phyloP scores from a whole-genome alignment of 2,888 invertebrate genomes.

The Cynaeus angustus region DNA sequence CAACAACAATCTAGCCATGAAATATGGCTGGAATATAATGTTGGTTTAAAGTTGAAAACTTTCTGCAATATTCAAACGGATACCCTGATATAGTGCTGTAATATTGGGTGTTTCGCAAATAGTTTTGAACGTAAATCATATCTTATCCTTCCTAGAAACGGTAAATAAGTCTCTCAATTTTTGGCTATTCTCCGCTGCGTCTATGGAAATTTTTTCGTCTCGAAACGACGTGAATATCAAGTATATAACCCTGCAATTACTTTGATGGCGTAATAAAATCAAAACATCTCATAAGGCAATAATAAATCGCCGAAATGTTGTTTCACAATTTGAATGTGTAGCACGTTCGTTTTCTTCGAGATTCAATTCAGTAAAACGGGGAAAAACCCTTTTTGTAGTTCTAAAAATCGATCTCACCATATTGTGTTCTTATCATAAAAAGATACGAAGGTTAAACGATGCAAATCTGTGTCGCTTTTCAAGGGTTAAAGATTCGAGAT shows the following conservation, averaged over 20 bases:
- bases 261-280: constrained; percentile 34
- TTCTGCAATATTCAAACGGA: constrained; percentile 37
- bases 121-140: constrained; percentile 28
- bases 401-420: constrained; percentile 37
- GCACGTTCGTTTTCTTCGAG: constrained; percentile 38
- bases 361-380: constrained; percentile 44
- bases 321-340: constrained; percentile 36
- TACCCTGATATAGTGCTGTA: constrained; percentile 35
- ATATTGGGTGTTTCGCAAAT: constrained; percentile 33
- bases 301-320: constrained; percentile 40
- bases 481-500: constrained; percentile 36
- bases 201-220: neutral
- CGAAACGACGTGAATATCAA: neutral
- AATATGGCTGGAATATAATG: constrained; percentile 18
- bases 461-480: constrained; percentile 31
- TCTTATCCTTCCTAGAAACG: constrained; percentile 17
- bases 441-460: constrained; percentile 41
- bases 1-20: neutral
- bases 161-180: constrained; percentile 2
- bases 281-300: constrained; percentile 23
- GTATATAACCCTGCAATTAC: constrained; percentile 12
- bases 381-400: constrained; percentile 37
- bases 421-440: constrained; percentile 43
- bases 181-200: neutral
- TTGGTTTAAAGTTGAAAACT: constrained; percentile 32